Evolutionary conservation across 2,797 vertebrate genomes (phyloP).

Genomic region (Rhinoraja longicauda): DNA sequence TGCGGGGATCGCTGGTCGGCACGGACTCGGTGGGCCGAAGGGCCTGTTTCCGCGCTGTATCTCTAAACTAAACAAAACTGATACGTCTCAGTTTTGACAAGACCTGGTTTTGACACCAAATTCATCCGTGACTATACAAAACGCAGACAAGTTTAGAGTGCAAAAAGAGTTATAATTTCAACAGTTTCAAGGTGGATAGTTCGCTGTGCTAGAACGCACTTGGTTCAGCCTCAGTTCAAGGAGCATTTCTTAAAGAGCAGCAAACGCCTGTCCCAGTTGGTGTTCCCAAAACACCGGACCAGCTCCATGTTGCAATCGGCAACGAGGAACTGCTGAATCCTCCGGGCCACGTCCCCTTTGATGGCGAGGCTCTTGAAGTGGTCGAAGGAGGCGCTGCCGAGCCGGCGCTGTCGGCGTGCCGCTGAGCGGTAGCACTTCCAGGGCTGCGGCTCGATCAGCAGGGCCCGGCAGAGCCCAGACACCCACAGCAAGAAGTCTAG

Average conservation of each 20-base stretch:
- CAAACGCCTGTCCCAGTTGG: conserved; percentile 78
- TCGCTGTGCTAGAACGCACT: background rate
- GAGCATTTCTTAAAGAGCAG: conserved; percentile 64
- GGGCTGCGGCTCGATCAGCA: conserved; percentile 86
- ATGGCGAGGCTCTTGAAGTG: conserved; percentile 76
- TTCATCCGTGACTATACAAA: background rate
- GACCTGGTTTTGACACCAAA: background rate
- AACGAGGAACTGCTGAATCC: conserved; percentile 68
- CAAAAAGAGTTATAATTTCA: background rate
- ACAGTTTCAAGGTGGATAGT: background rate
- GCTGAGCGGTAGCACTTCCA: conserved; percentile 90
- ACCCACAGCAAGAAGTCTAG: conserved; percentile 67
- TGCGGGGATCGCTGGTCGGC: too few species aligned
- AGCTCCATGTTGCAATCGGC: conserved; percentile 72
- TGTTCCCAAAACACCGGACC: conserved; percentile 73
- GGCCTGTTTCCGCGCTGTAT: too few species aligned
- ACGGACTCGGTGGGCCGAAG: too few species aligned
- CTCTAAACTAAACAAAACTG: background rate
- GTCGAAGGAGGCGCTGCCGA: conserved; percentile 77
- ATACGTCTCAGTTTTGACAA: background rate
- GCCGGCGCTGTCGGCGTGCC: conserved; percentile 75
- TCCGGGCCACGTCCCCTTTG: conserved; percentile 64
- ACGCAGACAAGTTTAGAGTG: background rate
- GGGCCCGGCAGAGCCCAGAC: conserved; percentile 64
- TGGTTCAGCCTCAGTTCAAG: background rate